A percentile compares a stretch with the other conserved stretches of the same genome.
Conservation (phyloP, 2,113 vertebrate genomes). For the Scartelaos histophorus region DNA sequence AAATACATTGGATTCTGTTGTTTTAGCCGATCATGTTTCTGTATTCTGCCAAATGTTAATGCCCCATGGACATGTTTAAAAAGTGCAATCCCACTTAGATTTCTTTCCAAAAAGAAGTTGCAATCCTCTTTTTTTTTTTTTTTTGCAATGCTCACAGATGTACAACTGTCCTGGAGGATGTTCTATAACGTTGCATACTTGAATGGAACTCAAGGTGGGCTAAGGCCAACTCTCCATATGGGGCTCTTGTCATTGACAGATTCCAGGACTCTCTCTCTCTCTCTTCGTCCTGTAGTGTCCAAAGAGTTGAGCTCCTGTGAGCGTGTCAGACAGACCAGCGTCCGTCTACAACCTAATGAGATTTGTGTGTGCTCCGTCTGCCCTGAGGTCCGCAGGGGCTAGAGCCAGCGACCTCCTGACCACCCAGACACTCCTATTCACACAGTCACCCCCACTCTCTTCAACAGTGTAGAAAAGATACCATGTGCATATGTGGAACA, state of each 20-base stretch:
- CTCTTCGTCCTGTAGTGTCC: slow-evolving; percentile 40
- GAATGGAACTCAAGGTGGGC: slow-evolving; percentile 18
- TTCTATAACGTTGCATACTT: background rate
- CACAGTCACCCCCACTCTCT: background rate
- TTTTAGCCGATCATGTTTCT: background rate
- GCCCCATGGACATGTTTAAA: background rate
- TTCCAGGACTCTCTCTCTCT: slow-evolving; percentile 30
- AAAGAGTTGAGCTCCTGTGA: slow-evolving; percentile 53
- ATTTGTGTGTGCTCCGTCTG: slow-evolving; percentile 69
- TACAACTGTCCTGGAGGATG: too few species aligned
- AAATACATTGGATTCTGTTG: too few species aligned
- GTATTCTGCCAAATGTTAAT: background rate
- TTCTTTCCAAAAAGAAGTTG: too few species aligned
- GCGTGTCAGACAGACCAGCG: slow-evolving; percentile 51
- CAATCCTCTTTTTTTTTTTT: too few species aligned
- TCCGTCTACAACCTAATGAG: slow-evolving; percentile 71
- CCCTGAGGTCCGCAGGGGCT: slow-evolving; percentile 56
- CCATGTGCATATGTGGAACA: too few species aligned
- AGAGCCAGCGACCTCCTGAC: slow-evolving; percentile 76
- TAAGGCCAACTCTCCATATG: slow-evolving; percentile 8
- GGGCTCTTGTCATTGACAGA: slow-evolving; percentile 17
- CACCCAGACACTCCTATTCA: slow-evolving; percentile 46
- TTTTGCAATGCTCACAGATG: too few species aligned
- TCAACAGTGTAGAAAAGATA: slow-evolving; percentile 7
- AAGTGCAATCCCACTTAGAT: too few species aligned